Percentiles rank a stretch among this genome's conserved stretches.
Evolutionary conservation across 2,113 vertebrate genomes (phyloP).

Genomic region (Xiphophorus couchianus): DNA sequence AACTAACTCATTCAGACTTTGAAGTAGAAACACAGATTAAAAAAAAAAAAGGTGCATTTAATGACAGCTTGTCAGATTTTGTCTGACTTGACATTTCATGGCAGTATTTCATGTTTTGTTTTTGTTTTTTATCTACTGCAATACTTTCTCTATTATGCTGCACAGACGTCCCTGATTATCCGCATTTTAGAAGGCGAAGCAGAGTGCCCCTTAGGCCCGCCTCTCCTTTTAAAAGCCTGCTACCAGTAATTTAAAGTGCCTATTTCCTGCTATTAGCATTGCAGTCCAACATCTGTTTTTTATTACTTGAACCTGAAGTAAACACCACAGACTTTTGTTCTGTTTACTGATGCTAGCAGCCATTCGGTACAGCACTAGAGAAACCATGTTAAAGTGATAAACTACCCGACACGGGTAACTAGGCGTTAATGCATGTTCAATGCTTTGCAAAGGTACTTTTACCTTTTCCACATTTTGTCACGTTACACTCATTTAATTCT

Average conservation of each 20-base stretch:
- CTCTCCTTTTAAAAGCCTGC: slow-evolving; percentile 17
- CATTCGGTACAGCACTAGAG: background rate
- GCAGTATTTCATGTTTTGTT: background rate
- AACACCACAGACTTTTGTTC: slow-evolving; percentile 14
- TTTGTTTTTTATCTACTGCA: background rate
- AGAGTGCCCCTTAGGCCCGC: slow-evolving; percentile 21
- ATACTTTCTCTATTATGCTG: background rate
- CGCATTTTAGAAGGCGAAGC: slow-evolving; percentile 12
- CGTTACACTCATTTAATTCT: no score
- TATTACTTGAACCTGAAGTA: slow-evolving; percentile 25
- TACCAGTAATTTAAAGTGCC: slow-evolving; percentile 19
- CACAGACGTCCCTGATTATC: background rate
- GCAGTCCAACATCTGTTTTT: slow-evolving; percentile 33
- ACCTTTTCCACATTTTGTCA: background rate
- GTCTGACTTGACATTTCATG: slow-evolving; percentile 30
- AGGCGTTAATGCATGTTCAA: background rate
- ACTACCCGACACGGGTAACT: background rate
- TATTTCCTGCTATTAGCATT: slow-evolving; percentile 63
- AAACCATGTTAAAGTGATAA: background rate
- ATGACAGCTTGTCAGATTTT: slow-evolving; percentile 2
- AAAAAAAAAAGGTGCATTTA: slow-evolving; percentile 33
- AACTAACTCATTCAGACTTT: slow-evolving; percentile 6
- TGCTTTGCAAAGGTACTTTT: background rate
- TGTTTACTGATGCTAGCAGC: slow-evolving; percentile 13
- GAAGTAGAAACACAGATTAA: slow-evolving; percentile 10